Base-by-base conservation (phyloP, 2,888 invertebrate genomes). In the Nomada fabriciana region DNA sequence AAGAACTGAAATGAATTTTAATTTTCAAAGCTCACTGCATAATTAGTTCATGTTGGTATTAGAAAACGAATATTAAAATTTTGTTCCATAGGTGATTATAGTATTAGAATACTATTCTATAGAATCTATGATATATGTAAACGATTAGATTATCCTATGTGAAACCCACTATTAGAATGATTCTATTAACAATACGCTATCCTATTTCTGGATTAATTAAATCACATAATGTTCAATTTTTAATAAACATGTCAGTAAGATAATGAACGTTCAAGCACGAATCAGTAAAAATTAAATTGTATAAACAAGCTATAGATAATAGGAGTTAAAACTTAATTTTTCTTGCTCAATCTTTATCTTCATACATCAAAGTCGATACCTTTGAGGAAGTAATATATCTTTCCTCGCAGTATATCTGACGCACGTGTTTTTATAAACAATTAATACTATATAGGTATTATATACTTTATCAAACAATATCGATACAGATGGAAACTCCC, bases 341-440 rank as follows among this genome's bases (percentile, higher is more conserved):
- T 43, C 2, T 55, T 52, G 20, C 50, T 55, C 47, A 47, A 55
- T 63, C 13, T 43, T 18, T 57, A 67, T 47, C 59, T 64, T 18
- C 1, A 4, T 10, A 2, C 23, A 57, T 25, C 23, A 18, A 47
- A 25, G 15, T 15, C 47, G 43, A 64, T 47, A 18, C 43, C 15
- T 23, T 43, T 63, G n/a, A 13, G 13, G 7, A 63, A 63, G 11
- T 15, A 4, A 60, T 36, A 10, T 2, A 15, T 47, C 47, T 47
- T 47, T 47, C 11, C 15, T 15, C 15, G 11, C 0, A 18, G 1
- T 65, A 15, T 42, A 42, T 61, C 10, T 20, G n/a, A 29, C 2
- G 10, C 25, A 29, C 64, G 4, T 2, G 4, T 59, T 50, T 52
- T 36, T 15, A 15, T 10, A 43, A 43, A 47, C 10, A 11, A 69